These are phyloP conservation scores for Rostratula benghalensis DNA, from an alignment of 2,113 vertebrate species.

Conservation along the genomic window DNA sequence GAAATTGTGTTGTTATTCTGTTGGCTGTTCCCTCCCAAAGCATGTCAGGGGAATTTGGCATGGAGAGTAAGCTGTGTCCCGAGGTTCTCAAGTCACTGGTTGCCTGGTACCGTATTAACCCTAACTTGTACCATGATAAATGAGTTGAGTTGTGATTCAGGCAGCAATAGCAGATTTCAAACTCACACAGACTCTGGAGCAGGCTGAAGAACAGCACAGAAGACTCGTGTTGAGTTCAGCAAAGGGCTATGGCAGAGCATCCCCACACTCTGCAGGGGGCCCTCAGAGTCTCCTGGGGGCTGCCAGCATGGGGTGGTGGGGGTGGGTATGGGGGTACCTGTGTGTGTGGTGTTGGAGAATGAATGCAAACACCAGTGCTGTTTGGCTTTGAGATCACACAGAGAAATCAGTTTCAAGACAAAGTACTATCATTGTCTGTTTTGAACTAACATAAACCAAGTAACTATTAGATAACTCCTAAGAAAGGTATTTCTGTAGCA, in stretches of 20 bases:
- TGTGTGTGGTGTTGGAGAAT: not conserved
- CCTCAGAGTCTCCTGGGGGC: not conserved
- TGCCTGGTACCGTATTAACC: not conserved
- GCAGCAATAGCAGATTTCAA: not conserved
- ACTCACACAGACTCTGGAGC: not conserved
- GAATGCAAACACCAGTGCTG: not conserved
- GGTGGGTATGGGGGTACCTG: too few species aligned
- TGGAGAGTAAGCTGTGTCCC: not conserved
- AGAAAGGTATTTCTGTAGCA: not conserved
- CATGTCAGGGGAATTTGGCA: not conserved
- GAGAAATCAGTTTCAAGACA: not conserved
- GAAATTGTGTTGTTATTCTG: not conserved
- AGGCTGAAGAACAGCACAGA: not conserved
- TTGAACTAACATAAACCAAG: not conserved
- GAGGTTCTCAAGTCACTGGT: not conserved
- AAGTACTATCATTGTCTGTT: not conserved
- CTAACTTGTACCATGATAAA: not conserved
- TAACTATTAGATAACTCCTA: not conserved
- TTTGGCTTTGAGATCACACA: not conserved
- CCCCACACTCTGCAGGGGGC: accelerated
- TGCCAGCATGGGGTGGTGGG: not conserved
- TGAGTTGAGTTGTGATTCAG: not conserved
- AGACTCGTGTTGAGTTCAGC: not conserved
- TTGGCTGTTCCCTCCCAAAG: not conserved
- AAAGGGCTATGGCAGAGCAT: not conserved